phyloP scores from a whole-genome alignment of 2,888 invertebrate genomes.

The Callosobruchus maculatus region DNA sequence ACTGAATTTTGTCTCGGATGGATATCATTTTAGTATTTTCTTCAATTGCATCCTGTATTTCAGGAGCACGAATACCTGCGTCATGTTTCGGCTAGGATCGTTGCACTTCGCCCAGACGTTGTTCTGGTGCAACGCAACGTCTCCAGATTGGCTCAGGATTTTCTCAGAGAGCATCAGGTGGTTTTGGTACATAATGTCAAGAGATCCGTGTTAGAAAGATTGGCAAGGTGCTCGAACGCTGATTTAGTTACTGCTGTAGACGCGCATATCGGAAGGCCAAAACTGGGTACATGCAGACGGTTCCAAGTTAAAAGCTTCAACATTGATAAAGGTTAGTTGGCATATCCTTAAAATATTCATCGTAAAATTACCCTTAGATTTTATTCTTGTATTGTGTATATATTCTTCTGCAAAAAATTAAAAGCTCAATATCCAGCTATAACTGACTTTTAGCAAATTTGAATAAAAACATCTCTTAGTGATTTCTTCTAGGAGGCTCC shows the following conservation, averaged over 20 bases:
- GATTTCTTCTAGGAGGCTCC: no score
- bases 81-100: constrained; percentile 81
- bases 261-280: constrained; percentile 76
- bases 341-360: no score
- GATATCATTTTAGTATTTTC: no score
- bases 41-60: constrained; percentile 11
- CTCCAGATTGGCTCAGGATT: constrained; percentile 79
- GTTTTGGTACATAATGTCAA: constrained; percentile 87
- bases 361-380: no score
- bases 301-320: constrained; percentile 69
- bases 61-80: constrained; percentile 82
- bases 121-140: constrained; percentile 89
- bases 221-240: constrained; percentile 77
- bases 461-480: no score
- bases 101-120: constrained; percentile 78
- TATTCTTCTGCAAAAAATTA: no score
- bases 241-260: constrained; percentile 85
- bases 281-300: constrained; percentile 77
- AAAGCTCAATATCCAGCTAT: no score
- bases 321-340: constrained; percentile 48
- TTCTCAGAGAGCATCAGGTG: constrained; percentile 73
- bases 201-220: constrained; percentile 71
- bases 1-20: no score
- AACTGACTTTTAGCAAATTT: no score
- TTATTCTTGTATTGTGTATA: background rate